Evolutionary conservation across 1,140 invertebrate species (phyloP).

Genomic region (Sinonovacula constricta): DNA sequence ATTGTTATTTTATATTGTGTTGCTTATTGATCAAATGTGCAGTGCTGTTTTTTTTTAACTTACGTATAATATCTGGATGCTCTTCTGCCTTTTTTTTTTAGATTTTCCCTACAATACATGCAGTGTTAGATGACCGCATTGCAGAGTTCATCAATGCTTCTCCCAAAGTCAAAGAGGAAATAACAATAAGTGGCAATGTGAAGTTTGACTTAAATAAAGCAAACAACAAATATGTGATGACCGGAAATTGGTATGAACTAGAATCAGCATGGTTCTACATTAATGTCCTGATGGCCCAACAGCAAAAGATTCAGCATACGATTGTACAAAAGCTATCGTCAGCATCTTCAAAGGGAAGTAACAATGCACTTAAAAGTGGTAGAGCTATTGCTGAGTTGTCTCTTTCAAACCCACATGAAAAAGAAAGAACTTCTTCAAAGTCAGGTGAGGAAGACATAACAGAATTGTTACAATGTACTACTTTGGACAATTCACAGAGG

Average conservation of each 20-base stretch:
- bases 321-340: no score
- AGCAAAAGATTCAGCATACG: neutral
- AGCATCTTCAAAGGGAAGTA: no score
- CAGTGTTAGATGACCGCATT: conserved; percentile 11
- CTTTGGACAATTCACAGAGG: no score
- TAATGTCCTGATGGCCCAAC: conserved; percentile 1
- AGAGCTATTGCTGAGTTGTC: no score
- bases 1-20: neutral
- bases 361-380: no score
- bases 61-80: neutral
- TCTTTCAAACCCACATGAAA: no score
- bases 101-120: conserved; percentile 22
- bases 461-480: no score
- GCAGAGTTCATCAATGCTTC: conserved; percentile 20
- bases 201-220: neutral
- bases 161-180: conserved; percentile 10
- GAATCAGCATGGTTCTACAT: conserved; percentile 34
- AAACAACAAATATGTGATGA: neutral
- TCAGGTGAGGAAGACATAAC: no score
- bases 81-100: neutral
- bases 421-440: no score
- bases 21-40: neutral
- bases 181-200: conserved; percentile 1
- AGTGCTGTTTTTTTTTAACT: no score
- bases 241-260: conserved; percentile 41